These are phyloP conservation scores for Campylorhamphus procurvoides DNA, from an alignment of 2,113 vertebrate species.

Conservation along the genomic window DNA sequence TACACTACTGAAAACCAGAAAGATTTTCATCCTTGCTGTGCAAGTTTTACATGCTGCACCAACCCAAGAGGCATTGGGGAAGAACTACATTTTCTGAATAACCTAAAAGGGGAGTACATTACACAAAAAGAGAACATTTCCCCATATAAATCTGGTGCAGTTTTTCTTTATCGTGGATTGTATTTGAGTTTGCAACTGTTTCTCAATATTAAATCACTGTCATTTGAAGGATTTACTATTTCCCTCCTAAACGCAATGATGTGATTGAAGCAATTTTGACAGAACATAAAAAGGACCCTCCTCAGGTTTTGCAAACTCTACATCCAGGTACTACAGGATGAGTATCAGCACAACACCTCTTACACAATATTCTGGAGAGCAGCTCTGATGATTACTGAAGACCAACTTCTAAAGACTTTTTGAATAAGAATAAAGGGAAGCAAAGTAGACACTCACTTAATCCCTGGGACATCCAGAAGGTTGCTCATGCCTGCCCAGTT, in stretches of 20 bases:
- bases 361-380: neutral
- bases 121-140: neutral
- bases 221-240: neutral
- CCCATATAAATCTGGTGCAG: neutral
- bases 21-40: neutral
- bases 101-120: neutral
- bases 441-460: conserved; percentile 80
- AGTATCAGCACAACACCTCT: neutral
- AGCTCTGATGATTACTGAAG: neutral
- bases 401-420: neutral
- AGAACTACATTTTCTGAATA: neutral
- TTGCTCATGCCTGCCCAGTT: conserved; percentile 97
- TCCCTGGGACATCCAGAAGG: conserved; percentile 87
- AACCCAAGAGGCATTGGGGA: neutral
- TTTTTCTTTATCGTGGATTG: neutral
- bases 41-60: neutral
- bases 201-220: neutral
- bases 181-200: neutral
- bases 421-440: neutral
- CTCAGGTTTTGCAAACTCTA: neutral
- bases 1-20: neutral
- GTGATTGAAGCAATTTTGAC: neutral
- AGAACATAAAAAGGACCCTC: neutral
- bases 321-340: neutral
- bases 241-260: neutral